Conservation (phyloP, 2,113 vertebrate species). For the Corythornis cristatus region DNA sequence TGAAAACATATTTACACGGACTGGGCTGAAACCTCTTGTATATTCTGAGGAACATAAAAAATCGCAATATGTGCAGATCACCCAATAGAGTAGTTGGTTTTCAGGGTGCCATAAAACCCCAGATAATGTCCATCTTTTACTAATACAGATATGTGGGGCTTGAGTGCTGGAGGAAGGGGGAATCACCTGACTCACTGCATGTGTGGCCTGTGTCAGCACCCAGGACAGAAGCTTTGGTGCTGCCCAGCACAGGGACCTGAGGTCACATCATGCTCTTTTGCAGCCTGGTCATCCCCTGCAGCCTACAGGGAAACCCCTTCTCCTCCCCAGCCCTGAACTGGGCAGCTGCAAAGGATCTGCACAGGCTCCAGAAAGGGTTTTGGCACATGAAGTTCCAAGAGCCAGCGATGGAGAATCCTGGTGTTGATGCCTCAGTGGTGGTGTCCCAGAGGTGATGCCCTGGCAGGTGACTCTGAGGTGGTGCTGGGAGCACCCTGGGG, state of each 20-base stretch:
- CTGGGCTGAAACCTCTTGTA: background rate
- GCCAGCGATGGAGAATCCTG: background rate
- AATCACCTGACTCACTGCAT: rapidly evolving
- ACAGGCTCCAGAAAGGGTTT: background rate
- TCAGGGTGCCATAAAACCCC: background rate
- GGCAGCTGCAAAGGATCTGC: background rate
- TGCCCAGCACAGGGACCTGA: rapidly evolving
- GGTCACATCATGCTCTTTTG: background rate
- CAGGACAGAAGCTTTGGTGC: background rate
- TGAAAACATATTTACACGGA: background rate
- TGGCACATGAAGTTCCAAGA: rapidly evolving
- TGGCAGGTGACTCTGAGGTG: rapidly evolving
- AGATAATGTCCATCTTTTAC: background rate
- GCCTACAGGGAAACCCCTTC: rapidly evolving
- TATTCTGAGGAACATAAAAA: background rate
- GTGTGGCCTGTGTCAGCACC: background rate
- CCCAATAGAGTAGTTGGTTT: background rate
- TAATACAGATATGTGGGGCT: rapidly evolving
- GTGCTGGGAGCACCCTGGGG: background rate
- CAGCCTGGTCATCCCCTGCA: background rate
- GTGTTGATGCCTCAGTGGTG: background rate
- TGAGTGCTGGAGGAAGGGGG: background rate
- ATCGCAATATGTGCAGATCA: background rate
- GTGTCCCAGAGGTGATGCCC: too few species aligned
- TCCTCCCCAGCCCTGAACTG: rapidly evolving